Percentiles rank a stretch among this genome's conserved stretches.
These are phyloP conservation scores for Drosophila mimica DNA, from an alignment of 2,888 invertebrate genomes.

Conservation along the genomic window DNA sequence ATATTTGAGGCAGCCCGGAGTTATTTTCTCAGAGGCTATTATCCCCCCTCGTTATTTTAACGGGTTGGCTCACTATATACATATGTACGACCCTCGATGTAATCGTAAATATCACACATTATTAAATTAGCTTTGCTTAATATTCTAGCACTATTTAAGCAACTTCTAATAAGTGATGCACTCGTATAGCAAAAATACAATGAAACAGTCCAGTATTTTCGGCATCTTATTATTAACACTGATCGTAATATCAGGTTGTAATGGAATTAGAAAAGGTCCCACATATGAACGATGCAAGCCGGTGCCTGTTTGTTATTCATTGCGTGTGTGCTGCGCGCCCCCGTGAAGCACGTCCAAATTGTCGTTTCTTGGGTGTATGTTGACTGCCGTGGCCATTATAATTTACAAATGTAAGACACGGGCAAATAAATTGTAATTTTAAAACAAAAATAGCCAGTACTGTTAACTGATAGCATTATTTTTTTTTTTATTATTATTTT, in stretches of 20 bases:
- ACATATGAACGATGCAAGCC: too few species aligned
- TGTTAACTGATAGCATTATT: background rate
- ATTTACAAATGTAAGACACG: background rate
- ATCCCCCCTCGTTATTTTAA: too few species aligned
- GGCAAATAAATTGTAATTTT: background rate
- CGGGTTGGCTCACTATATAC: too few species aligned
- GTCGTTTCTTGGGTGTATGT: background rate
- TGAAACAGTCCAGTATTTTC: background rate
- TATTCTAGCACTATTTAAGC: background rate
- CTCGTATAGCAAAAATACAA: background rate
- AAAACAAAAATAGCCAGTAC: conserved; percentile 35
- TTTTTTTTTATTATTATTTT: too few species aligned
- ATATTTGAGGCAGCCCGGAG: too few species aligned
- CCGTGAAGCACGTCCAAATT: conserved; percentile 19
- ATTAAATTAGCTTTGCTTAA: background rate
- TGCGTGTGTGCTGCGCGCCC: too few species aligned
- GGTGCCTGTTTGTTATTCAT: too few species aligned
- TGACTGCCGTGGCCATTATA: background rate
- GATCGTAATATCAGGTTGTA: background rate
- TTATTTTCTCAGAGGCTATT: too few species aligned
- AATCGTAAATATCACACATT: background rate
- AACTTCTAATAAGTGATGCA: fast-evolving
- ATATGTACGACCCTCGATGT: background rate
- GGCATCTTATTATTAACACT: too few species aligned
- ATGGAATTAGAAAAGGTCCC: too few species aligned